Conservation (phyloP, 2,113 vertebrate genomes). For the Mus musculus region GRCm39 chr6:30137001-30137500, state of each 20-base stretch:
- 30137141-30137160: conserved; percentile 20
- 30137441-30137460: conserved; percentile 81
- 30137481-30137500: conserved; percentile 65
- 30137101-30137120: conserved; percentile 59
- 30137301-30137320: conserved; percentile 64
- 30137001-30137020: conserved; percentile 15
- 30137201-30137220: conserved; percentile 52
- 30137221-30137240: conserved; percentile 73
- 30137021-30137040: conserved; percentile 59
- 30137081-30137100: conserved; percentile 68
- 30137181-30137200: conserved; percentile 63
- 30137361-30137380: conserved; percentile 69
- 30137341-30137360: conserved; percentile 77
- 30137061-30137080: conserved; percentile 30
- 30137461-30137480: conserved; percentile 74
- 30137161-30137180: conserved; percentile 70
- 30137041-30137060: conserved; percentile 33
- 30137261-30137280: conserved; percentile 77
- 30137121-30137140: conserved; percentile 24
- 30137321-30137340: conserved; percentile 71
- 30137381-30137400: conserved; percentile 80
- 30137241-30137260: conserved; percentile 70
- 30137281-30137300: conserved; percentile 71
- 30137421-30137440: conserved; percentile 77
- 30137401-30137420: conserved; percentile 76